Base-by-base conservation (phyloP, 1,140 invertebrate species). In the Drosophila ficusphila region DNA sequence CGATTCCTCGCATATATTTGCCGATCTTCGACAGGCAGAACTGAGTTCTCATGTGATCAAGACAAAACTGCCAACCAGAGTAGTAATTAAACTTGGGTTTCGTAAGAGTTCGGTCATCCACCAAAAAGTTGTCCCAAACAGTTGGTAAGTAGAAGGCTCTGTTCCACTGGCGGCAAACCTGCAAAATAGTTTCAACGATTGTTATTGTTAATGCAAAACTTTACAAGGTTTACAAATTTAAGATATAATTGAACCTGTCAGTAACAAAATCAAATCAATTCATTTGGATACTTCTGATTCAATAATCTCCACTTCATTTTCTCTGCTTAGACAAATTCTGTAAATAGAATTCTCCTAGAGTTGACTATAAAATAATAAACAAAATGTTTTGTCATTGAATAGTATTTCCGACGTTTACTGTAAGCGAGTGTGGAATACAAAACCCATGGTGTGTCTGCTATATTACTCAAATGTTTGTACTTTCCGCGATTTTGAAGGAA, bases 71-170 rank as follows among this genome's bases (percentile, higher is more conserved):
- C 94, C 96, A 97, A 7, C 96, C 96, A 51, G 95, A 95, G 90
- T 97, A 97, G 75, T 96, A 96, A 90, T 97, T 96, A 83, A 94
- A 97, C 82, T 95, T 95, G 3, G 95, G 92, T 51, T 95, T 93
- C 0, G 96, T 96, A 2, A 97, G 91, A 0, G 96, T 96, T 7
- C 92, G 93, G 83, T 97, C 96, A 57, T 95, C 93, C 14, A 97
- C 91, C 0, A 93, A 92, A 83, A 97, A 97, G 3, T 93, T 94
- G 9, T 94, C 92, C 96, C 96, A 97, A 14, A 96, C 94, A 21
- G 93, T 93, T 36, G 95, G 95, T 2, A 96, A 93, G 79, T 96
- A 94, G 79, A 97, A 97, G 1, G 94, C 94, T 11, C 92, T 89
- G 74, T 96, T 94, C 96, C 96, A 96, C 16, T 91, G 89, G 1